Base-by-base conservation (phyloP, 2,113 vertebrate species). In the Vombatus ursinus region DNA sequence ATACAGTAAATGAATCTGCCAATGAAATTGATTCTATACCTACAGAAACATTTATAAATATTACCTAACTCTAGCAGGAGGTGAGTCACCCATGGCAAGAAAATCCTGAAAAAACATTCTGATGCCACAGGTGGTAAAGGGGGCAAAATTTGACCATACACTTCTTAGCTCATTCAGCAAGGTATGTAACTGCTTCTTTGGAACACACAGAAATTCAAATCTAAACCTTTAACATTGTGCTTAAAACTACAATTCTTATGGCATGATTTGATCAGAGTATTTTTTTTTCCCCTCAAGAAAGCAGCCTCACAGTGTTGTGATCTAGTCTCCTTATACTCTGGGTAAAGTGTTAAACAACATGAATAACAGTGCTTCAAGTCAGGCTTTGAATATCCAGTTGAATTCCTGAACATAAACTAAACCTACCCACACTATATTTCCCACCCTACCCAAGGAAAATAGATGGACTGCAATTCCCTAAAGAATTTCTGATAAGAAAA, bases 241-340 rank as follows among this genome's bases (percentile, higher is more conserved):
- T 84, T n/a, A 44, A 22, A 44, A 84, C n/a, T 44, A 8, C 37
- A 44, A 44, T 84, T 68, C 16, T 23, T 23, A 84, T 3, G 61
- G 16, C 37, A 77, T 44, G 7, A 23, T 44, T 51, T 3, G 16
- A 47, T 4, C 50, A 90, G 96, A 8, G 22, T 23, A 2, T 2
- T 51, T 95, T 2, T 51, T 95, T 95, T 51, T 95, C 95, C 61
- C 25, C 44, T 54, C 6, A 89, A 14, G 54, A 96, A 96, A 53
- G 37, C n/a, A 84, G n/a, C 89, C 57, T 89, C 94, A 93, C 2
- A 95, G 1, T 44, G 22, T 90, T 57, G 54, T 3, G 92, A 50
- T 0, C 12, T 22, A 52, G 4, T 47, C 0, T 0, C 8, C 44
- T 96, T 19, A 50, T 9, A 90, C 52, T 68, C 14, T 77, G 52